Conservation (phyloP, 2,797 vertebrate genomes). For the Xerus rutilus region DNA sequence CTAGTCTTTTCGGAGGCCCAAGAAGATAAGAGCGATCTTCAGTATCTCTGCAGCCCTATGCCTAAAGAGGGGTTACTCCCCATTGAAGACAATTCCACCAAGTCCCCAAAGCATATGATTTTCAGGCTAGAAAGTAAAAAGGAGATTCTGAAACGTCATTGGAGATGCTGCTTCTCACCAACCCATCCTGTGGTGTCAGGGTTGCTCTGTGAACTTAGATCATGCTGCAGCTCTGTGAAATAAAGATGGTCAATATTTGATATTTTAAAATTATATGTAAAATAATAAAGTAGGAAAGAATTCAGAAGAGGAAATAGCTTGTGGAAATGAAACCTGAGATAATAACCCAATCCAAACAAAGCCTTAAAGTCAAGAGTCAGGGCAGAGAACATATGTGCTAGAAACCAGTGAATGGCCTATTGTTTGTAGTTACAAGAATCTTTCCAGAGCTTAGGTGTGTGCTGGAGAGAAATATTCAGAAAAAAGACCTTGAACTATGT, state of each 20-base stretch:
- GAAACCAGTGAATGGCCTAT: not conserved
- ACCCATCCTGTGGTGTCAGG: not conserved
- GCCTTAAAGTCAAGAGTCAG: not conserved
- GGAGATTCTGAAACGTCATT: not conserved
- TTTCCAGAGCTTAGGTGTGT: not conserved
- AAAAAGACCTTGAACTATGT: not conserved
- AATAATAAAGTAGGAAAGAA: slow-evolving; percentile 16
- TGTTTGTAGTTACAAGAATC: not conserved
- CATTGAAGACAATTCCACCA: not conserved
- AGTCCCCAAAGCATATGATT: not conserved
- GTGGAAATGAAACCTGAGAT: slow-evolving; percentile 24
- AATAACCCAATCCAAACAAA: not conserved
- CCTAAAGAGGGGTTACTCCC: not conserved
- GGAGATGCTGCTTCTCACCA: not conserved
- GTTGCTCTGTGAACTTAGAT: not conserved
- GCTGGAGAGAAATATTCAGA: slow-evolving; percentile 1
- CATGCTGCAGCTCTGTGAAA: not conserved
- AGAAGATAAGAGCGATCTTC: not conserved
- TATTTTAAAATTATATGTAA: slow-evolving; percentile 29
- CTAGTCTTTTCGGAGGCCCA: not conserved
- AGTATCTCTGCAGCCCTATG: not conserved
- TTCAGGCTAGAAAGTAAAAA: not conserved
- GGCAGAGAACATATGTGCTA: not conserved
- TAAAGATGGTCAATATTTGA: slow-evolving; percentile 1
- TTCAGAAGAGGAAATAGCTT: not conserved